Evolutionary conservation across 2,113 vertebrate genomes (phyloP).

Genomic region (Thomomys bottae): DNA sequence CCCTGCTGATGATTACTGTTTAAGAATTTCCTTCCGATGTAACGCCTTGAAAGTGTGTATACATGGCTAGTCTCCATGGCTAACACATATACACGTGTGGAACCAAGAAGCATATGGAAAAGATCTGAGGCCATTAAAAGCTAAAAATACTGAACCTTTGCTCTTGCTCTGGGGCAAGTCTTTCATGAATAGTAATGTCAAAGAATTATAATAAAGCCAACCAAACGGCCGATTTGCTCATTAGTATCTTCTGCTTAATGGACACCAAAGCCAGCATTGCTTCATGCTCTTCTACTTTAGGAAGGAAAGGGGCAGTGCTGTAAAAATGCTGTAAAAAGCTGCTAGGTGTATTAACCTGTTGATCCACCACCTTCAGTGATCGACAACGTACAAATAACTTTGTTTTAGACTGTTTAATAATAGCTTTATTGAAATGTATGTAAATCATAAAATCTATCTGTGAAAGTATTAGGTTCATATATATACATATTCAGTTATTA

Average conservation of each 20-base stretch:
- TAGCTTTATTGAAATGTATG: background rate
- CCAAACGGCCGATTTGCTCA: background rate
- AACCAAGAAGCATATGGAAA: background rate
- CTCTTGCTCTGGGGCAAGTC: constrained; percentile 31
- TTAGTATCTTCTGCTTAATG: background rate
- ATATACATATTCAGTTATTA: background rate
- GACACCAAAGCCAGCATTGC: background rate
- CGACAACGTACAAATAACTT: background rate
- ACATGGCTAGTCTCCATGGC: constrained; percentile 3
- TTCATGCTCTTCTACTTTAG: background rate
- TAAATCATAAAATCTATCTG: background rate
- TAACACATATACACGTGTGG: constrained; percentile 3
- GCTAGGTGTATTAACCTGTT: background rate
- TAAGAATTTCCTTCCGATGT: constrained; percentile 57
- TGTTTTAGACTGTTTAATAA: background rate
- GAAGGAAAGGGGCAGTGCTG: background rate
- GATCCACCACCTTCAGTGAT: background rate
- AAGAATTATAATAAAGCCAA: constrained; percentile 41
- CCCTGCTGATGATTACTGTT: background rate
- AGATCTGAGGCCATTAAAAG: constrained; percentile 69
- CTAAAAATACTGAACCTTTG: constrained; percentile 59
- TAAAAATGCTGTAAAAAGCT: constrained; percentile 23
- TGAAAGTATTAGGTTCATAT: background rate
- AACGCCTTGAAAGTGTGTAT: constrained; percentile 42
- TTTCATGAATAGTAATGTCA: constrained; percentile 25